Percentiles rank a stretch among this genome's conserved stretches.
Conservation (phyloP, 2,888 invertebrate genomes). For the Synanthedon tipuliformis region DNA sequence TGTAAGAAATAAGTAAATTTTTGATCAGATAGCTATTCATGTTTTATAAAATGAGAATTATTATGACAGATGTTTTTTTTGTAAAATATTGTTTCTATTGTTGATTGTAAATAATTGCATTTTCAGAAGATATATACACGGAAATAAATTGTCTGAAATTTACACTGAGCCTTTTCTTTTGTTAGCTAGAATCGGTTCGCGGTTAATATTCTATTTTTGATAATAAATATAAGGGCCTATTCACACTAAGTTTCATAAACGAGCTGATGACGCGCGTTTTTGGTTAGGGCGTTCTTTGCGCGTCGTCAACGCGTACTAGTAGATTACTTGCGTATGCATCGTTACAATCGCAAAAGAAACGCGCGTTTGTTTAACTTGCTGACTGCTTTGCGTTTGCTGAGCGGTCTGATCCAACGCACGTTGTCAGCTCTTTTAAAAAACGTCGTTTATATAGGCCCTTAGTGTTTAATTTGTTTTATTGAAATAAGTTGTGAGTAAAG, state of each 20-base stretch:
- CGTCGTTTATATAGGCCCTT: no score
- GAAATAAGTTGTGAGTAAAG: slow-evolving; percentile 47
- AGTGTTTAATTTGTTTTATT: slow-evolving; percentile 9
- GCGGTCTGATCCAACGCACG: no score
- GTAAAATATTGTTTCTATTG: slow-evolving; percentile 61
- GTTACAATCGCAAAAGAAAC: no score
- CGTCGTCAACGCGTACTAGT: no score
- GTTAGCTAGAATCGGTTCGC: slow-evolving; percentile 35
- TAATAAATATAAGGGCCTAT: no score
- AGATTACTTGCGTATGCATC: no score
- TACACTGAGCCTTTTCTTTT: slow-evolving; percentile 53
- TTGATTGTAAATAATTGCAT: slow-evolving; percentile 69
- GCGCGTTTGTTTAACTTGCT: no score
- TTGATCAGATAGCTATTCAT: slow-evolving; percentile 50
- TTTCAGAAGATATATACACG: slow-evolving; percentile 62
- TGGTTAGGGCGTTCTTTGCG: no score
- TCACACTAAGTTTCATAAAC: no score
- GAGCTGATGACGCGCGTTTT: no score
- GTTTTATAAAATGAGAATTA: slow-evolving; percentile 42
- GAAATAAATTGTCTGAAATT: slow-evolving; percentile 67
- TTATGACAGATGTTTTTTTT: slow-evolving; percentile 44
- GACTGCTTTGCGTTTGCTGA: no score
- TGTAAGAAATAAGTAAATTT: slow-evolving; percentile 31
- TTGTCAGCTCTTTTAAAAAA: no score
- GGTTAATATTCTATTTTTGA: slow-evolving; percentile 16